phyloP scores from a whole-genome alignment of 2,113 vertebrate species.

The Manacus vitellinus region DNA sequence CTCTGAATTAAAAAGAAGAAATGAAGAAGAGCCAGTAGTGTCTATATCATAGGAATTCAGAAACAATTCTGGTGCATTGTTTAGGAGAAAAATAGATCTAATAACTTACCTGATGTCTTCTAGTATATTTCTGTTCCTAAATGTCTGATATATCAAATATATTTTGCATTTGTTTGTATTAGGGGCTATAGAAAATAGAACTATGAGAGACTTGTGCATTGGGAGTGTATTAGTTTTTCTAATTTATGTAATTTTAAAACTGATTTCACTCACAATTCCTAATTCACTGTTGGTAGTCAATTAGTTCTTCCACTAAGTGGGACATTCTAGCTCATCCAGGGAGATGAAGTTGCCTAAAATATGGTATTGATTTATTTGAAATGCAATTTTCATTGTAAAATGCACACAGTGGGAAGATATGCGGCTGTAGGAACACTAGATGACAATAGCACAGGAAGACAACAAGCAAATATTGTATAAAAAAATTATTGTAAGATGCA shows the following conservation, averaged over 20 bases:
- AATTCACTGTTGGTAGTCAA: not conserved
- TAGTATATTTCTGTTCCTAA: not conserved
- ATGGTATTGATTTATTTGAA: not conserved
- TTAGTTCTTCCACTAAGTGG: not conserved
- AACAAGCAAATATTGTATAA: not conserved
- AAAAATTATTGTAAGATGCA: not conserved
- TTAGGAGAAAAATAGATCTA: not conserved
- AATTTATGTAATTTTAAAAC: slow-evolving; percentile 22
- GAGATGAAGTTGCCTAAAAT: slow-evolving; percentile 1
- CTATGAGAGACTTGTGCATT: not conserved
- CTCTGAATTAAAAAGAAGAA: not conserved
- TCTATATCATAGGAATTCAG: not conserved
- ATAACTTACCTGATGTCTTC: not conserved
- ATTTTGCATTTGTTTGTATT: not conserved
- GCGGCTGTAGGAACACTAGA: not conserved
- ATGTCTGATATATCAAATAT: not conserved
- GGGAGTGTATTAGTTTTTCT: not conserved
- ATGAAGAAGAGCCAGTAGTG: not conserved
- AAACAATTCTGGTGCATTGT: not conserved
- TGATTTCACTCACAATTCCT: not conserved
- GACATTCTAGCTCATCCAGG: not conserved
- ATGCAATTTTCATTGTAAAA: not conserved
- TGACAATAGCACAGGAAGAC: not conserved
- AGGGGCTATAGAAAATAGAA: not conserved
- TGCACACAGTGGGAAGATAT: not conserved